Conservation (phyloP, 2,888 invertebrate species). For the Psococerastis gibbosa region DNA sequence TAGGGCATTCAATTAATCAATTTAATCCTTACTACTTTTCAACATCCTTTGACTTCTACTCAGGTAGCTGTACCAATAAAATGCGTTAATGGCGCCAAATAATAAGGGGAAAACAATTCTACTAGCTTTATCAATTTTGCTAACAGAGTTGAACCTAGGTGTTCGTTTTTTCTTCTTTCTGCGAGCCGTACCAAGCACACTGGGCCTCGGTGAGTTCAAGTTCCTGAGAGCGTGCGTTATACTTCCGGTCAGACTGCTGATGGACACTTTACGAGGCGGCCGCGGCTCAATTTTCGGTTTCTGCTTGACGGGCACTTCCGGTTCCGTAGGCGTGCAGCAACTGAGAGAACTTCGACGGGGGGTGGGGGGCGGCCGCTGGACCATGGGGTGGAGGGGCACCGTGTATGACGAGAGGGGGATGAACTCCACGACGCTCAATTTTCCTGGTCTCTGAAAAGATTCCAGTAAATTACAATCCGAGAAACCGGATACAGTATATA, state of each 20-base stretch:
- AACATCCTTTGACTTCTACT: conserved; percentile 36
- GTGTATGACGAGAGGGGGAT: conserved; percentile 8
- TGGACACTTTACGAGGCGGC: neutral
- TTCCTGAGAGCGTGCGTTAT: conserved; percentile 3
- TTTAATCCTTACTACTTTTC: too few relatives aligned
- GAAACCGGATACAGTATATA: too few relatives aligned
- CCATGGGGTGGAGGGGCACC: neutral
- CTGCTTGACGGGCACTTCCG: neutral
- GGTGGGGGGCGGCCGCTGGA: neutral
- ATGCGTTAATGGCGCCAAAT: conserved; percentile 53
- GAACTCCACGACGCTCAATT: conserved; percentile 6
- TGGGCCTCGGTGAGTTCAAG: conserved; percentile 11
- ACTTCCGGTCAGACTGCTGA: conserved; percentile 2
- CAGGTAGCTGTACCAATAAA: conserved; percentile 62
- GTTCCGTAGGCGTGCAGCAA: neutral
- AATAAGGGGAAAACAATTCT: conserved; percentile 55
- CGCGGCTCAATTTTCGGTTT: neutral
- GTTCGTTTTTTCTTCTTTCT: conserved; percentile 29
- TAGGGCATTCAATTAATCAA: too few relatives aligned
- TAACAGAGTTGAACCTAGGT: conserved; percentile 57
- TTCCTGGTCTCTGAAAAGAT: too few relatives aligned
- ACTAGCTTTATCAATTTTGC: conserved; percentile 57
- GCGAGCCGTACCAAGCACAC: conserved; percentile 17
- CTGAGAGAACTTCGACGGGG: neutral
- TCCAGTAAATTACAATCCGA: too few relatives aligned